A percentile compares a stretch with the other conserved stretches of the same genome.
phyloP scores from a whole-genome alignment of 2,888 invertebrate species.

The Andrena hattorfiana region DNA sequence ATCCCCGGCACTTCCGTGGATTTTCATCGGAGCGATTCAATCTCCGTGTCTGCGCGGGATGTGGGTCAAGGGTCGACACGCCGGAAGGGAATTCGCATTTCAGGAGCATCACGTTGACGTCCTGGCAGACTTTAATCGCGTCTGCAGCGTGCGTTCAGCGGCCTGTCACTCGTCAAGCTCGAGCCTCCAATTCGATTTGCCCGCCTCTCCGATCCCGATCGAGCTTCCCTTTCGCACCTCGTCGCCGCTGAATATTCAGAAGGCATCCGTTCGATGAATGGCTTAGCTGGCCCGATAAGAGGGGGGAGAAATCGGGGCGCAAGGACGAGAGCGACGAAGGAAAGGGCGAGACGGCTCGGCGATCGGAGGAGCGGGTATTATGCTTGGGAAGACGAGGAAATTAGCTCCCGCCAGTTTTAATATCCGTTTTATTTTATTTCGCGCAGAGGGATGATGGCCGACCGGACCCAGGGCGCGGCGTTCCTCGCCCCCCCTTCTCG shows the following conservation, averaged over 20 bases:
- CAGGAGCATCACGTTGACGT: conserved; percentile 65
- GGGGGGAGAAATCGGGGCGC: conserved; percentile 44
- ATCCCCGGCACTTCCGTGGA: conserved; percentile 18
- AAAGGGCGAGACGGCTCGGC: conserved; percentile 1
- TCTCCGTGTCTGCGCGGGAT: conserved; percentile 42
- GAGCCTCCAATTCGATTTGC: conserved; percentile 77
- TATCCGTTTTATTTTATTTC: conserved; percentile 81
- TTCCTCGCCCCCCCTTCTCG: conserved; percentile 15
- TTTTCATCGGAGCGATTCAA: conserved; percentile 54
- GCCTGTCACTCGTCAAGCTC: conserved; percentile 74
- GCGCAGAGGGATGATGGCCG: conserved; percentile 32
- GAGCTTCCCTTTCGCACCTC: conserved; percentile 19
- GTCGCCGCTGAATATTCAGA: conserved; percentile 78
- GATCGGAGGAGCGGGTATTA: conserved; percentile 58
- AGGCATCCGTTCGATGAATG: conserved; percentile 78
- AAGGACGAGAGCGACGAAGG: conserved; percentile 16
- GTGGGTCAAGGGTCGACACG: conserved; percentile 59
- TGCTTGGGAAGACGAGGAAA: conserved; percentile 76
- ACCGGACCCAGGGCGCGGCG: conserved; percentile 38
- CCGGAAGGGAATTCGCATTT: conserved; percentile 62
- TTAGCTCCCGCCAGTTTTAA: conserved; percentile 80
- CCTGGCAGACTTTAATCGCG: conserved; percentile 70
- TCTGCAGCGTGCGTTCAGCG: conserved; percentile 61
- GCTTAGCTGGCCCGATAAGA: conserved; percentile 69
- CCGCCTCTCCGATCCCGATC: conserved; percentile 39